Base-by-base conservation (phyloP, 2,113 vertebrate genomes). In the Cheilinus undulatus region DNA sequence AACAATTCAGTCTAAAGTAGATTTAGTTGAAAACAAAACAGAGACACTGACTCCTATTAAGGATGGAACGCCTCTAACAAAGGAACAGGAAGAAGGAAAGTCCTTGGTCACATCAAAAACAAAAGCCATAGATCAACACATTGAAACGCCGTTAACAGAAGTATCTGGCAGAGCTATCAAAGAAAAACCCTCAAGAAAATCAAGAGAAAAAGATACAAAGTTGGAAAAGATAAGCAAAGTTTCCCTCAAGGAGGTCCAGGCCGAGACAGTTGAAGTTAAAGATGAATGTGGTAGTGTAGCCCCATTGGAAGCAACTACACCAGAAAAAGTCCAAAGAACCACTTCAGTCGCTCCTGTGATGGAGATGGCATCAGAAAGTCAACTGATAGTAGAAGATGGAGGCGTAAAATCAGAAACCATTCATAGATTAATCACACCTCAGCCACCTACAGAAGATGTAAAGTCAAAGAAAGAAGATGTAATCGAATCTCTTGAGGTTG, bases 261-360 rank as follows among this genome's bases (percentile, higher is more conserved):
- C 76, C 7, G 57, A 43, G 46, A 54, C 49, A 20, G 42, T 43
- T 23, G 12, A 7, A 30, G 52, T 68, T 34, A 67, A 32, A 66
- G 24, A 64, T n/a, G 34, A 57, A 24, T 36, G 36, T 19, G 20
- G 48, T 3, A 32, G 7, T 15, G 20, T 77, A 38, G 7, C 19
- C 27, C n/a, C 20, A 8, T 15, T 54, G 32, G 30, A 70, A n/a
- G 52, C 76, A 63, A 45, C 20, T 3, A 63, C 70, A 71, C 28
- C 34, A 15, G 34, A 70, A 45, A 48, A 68, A 42, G 27, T 32
- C 1, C 4, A 56, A 23, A 66, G 17, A 42, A 22, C 4, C 1
- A 0, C 4, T 17, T 68, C 57, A 20, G 13, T 51, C 6, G 56
- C 62, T 10, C 24, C 77, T 23, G 50, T 59, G 30, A 74, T 70